Conservation (phyloP, 2,888 invertebrate genomes). For the Tortrix viridana region DNA sequence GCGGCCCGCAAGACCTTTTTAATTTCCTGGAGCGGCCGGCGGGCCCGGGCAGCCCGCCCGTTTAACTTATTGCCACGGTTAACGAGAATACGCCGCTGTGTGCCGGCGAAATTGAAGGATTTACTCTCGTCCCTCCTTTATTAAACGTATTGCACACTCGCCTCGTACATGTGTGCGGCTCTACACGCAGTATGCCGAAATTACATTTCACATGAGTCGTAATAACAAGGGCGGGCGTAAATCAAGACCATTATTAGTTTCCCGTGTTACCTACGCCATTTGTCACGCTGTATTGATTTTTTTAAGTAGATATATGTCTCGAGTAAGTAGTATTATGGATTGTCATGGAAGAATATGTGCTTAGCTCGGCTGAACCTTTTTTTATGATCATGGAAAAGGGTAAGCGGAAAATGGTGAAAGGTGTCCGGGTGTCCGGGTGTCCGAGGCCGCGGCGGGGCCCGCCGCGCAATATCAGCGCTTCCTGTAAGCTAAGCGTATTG, state of each 20-base stretch:
- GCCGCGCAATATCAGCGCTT: conserved; percentile 70
- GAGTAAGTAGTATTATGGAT: background rate
- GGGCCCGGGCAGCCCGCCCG: conserved; percentile 57
- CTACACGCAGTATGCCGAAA: conserved; percentile 79
- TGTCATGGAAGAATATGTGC: background rate
- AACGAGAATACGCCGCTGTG: conserved; percentile 84
- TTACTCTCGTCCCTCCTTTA: conserved; percentile 84
- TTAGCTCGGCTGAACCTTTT: conserved; percentile 36
- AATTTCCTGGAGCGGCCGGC: conserved; percentile 47
- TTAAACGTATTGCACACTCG: conserved; percentile 82
- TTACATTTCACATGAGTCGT: conserved; percentile 84
- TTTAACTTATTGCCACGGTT: conserved; percentile 84
- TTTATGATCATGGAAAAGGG: conserved; percentile 17
- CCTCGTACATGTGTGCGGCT: conserved; percentile 61
- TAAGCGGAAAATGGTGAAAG: conserved; percentile 25
- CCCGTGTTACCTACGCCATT: conserved; percentile 76
- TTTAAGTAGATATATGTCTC: background rate
- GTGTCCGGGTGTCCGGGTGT: conserved; percentile 35
- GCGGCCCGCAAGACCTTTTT: conserved; percentile 42
- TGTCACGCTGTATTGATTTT: conserved; percentile 75
- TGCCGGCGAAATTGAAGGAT: conserved; percentile 84
- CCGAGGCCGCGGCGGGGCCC: conserved; percentile 41
- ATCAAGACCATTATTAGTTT: conserved; percentile 83
- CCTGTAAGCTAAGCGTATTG: conserved; percentile 80
- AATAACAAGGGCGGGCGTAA: conserved; percentile 83